These are phyloP conservation scores for Drosophila infuscata DNA, from an alignment of 2,888 invertebrate genomes.

Conservation along the genomic window DNA sequence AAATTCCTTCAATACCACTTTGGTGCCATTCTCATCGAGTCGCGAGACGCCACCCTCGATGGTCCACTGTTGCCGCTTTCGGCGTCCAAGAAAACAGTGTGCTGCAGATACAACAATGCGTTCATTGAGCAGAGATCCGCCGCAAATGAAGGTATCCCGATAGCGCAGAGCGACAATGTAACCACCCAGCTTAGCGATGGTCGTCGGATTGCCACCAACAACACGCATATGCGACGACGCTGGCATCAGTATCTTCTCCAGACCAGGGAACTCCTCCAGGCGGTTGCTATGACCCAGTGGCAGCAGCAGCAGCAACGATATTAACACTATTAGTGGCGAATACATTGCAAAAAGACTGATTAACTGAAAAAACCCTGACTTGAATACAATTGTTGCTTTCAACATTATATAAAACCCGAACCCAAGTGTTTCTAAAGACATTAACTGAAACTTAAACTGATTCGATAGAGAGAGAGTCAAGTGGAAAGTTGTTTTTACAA, in stretches of 20 bases:
- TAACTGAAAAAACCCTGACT: background rate
- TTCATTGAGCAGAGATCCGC: conserved; percentile 48
- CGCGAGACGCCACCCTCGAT: conserved; percentile 49
- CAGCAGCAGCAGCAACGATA: conserved; percentile 1
- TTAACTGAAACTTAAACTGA: conserved; percentile 10
- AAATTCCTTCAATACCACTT: conserved; percentile 13
- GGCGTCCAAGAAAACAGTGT: conserved; percentile 52
- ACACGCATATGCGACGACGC: conserved; percentile 35
- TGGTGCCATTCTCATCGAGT: conserved; percentile 21
- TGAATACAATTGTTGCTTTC: background rate
- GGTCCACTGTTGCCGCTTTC: background rate
- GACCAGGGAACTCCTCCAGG: background rate
- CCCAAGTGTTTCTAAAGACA: conserved; percentile 4
- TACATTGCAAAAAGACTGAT: conserved; percentile 19
- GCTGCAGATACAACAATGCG: conserved; percentile 62
- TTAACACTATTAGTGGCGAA: background rate
- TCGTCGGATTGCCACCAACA: conserved; percentile 55
- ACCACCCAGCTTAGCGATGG: conserved; percentile 57
- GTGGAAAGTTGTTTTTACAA: conserved; percentile 42
- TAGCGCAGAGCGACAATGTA: conserved; percentile 58
- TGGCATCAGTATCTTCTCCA: conserved; percentile 23
- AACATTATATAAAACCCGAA: conserved; percentile 10
- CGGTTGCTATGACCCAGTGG: background rate
- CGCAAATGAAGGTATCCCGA: conserved; percentile 43
- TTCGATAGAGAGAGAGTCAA: conserved; percentile 32